Conservation (phyloP, 2,113 vertebrate species). For the Gambusia affinis region DNA sequence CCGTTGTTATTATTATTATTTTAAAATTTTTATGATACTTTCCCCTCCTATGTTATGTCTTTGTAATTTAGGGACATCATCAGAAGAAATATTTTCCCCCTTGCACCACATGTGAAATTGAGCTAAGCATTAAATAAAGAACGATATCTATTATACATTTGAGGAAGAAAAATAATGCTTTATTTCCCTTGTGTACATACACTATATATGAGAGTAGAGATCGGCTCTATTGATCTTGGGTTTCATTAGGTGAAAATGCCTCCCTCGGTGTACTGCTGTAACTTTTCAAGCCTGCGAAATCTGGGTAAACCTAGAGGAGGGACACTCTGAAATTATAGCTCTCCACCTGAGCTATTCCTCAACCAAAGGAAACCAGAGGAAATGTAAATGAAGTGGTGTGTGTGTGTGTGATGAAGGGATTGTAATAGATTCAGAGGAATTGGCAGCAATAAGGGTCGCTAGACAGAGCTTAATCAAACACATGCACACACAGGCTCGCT, state of each 20-base stretch:
- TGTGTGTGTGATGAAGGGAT: conserved; percentile 64
- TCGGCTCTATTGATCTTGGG: conserved; percentile 76
- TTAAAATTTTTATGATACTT: conserved; percentile 34
- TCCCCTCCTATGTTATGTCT: conserved; percentile 48
- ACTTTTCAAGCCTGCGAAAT: conserved; percentile 71
- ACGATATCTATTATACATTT: conserved; percentile 81
- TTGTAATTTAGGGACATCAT: conserved; percentile 67
- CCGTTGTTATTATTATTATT: conserved; percentile 9
- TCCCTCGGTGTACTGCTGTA: conserved; percentile 68
- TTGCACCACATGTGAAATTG: conserved; percentile 61
- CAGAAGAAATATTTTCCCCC: conserved; percentile 70
- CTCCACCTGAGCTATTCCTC: conserved; percentile 76
- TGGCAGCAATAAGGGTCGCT: conserved; percentile 49
- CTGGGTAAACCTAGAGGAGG: conserved; percentile 64
- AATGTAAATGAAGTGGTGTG: conserved; percentile 76
- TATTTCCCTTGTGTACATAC: conserved; percentile 80
- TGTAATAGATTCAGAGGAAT: conserved; percentile 77
- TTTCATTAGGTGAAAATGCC: conserved; percentile 81
- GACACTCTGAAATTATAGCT: conserved; percentile 69
- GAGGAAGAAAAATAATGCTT: conserved; percentile 79
- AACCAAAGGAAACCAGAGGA: conserved; percentile 59
- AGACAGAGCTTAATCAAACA: conserved; percentile 69
- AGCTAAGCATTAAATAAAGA: conserved; percentile 79
- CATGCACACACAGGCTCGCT: conserved; percentile 35
- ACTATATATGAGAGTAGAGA: conserved; percentile 76